Evolutionary conservation across 2,888 invertebrate genomes (phyloP).

Genomic region (Archaeoteleia sp.): DNA sequence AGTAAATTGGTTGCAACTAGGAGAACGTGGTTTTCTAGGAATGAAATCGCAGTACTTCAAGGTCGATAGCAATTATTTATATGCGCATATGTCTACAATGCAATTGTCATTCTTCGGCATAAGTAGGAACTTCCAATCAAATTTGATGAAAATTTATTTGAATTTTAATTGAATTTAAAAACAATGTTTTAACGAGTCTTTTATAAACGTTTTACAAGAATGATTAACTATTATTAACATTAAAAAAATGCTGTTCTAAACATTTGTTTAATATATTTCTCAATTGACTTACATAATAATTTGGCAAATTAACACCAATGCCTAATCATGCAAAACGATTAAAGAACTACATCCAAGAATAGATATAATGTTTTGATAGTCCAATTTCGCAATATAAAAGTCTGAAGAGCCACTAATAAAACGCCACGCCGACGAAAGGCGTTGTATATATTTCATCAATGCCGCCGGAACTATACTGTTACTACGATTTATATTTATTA

Average conservation of each 20-base stretch:
- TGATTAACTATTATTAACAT: too few relatives aligned
- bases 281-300: constrained; percentile 13
- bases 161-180: too few relatives aligned
- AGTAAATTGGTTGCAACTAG: constrained; percentile 6
- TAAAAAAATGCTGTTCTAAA: too few relatives aligned
- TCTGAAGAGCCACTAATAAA: constrained; percentile 58
- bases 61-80: constrained; percentile 14
- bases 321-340: background rate
- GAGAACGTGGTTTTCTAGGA: constrained; percentile 3
- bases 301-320: background rate
- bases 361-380: constrained; percentile 69
- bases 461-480: constrained; percentile 3
- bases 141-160: too few relatives aligned
- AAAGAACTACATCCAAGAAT: constrained; percentile 53
- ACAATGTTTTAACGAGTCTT: too few relatives aligned
- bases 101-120: too few relatives aligned
- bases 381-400: constrained; percentile 70
- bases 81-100: constrained; percentile 1
- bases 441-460: constrained; percentile 17
- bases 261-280: background rate
- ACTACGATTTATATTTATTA: background rate
- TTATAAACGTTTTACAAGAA: too few relatives aligned
- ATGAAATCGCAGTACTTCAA: constrained; percentile 14
- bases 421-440: constrained; percentile 52
- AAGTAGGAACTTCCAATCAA: too few relatives aligned